Evolutionary conservation across 2,797 vertebrate species (phyloP).

Genomic region (Gallirallus australis): DNA sequence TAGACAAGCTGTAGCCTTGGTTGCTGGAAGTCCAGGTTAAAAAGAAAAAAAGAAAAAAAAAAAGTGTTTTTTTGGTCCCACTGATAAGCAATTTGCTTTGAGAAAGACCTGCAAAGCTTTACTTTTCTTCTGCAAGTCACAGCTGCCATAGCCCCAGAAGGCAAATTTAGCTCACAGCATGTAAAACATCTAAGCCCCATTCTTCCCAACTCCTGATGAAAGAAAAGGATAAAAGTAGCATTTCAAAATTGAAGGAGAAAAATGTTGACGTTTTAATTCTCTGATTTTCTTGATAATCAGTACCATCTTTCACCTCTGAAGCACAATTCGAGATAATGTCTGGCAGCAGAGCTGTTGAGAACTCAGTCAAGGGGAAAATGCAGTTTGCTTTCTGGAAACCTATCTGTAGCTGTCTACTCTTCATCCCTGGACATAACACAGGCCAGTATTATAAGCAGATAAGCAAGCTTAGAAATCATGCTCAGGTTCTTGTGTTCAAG

Average conservation of each 20-base stretch:
- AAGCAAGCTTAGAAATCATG: not conserved
- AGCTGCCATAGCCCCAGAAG: not conserved
- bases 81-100: not conserved
- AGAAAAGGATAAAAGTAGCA: not conserved
- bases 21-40: not conserved
- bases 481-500: not conserved
- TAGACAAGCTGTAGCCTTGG: not conserved
- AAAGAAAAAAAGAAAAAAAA: too few relatives aligned
- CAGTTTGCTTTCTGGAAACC: not conserved
- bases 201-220: not conserved
- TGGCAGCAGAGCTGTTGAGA: not conserved
- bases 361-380: not conserved
- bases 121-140: not conserved
- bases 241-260: not conserved
- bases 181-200: not conserved
- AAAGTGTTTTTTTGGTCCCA: fast-evolving
- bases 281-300: not conserved
- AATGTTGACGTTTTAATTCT: not conserved
- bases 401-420: not conserved
- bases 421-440: not conserved
- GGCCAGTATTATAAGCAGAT: not conserved
- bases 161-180: not conserved
- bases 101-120: not conserved
- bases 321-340: not conserved
- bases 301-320: not conserved